These are phyloP conservation scores for Nysson spinosus DNA, from an alignment of 2,888 invertebrate species.

Conservation along the genomic window DNA sequence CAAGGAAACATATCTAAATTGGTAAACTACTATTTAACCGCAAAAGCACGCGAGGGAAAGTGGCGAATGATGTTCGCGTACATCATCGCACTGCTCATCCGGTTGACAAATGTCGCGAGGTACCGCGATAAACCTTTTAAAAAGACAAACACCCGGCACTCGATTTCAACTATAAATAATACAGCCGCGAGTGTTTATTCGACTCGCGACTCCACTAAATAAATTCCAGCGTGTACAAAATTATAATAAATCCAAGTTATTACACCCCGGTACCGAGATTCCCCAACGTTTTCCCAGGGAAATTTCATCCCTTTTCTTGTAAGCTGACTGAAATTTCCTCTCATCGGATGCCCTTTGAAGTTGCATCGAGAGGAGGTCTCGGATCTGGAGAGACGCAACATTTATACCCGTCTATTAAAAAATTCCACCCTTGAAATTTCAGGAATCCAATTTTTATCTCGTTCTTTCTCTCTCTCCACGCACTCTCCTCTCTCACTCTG, in stretches of 20 bases:
- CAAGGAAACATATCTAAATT: too few relatives aligned
- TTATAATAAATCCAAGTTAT: too few relatives aligned
- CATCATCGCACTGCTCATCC: conserved; percentile 8
- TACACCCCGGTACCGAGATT: neutral
- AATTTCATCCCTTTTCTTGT: conserved; percentile 11
- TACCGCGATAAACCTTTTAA: neutral
- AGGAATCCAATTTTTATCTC: conserved; percentile 57
- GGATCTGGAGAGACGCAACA: conserved; percentile 27
- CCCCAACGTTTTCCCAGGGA: neutral
- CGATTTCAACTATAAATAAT: neutral
- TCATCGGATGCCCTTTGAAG: conserved; percentile 39
- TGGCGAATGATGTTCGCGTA: conserved; percentile 37
- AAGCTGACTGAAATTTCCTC: conserved; percentile 19
- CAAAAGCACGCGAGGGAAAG: conserved; percentile 22
- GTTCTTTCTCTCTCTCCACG: conserved; percentile 22
- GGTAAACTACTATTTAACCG: too few relatives aligned
- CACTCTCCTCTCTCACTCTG: too few relatives aligned
- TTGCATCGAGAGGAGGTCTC: conserved; percentile 23
- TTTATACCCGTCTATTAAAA: conserved; percentile 57
- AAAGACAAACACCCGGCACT: neutral
- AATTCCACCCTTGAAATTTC: conserved; percentile 58
- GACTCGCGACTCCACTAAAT: too few relatives aligned
- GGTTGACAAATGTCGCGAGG: conserved; percentile 23
- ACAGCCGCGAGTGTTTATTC: conserved; percentile 7
- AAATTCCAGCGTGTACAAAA: too few relatives aligned